Evolutionary conservation across 2,888 invertebrate genomes (phyloP), one percentile per base, ranked within the genome.

Genomic region (Meiosimyza platycephala): DNA sequence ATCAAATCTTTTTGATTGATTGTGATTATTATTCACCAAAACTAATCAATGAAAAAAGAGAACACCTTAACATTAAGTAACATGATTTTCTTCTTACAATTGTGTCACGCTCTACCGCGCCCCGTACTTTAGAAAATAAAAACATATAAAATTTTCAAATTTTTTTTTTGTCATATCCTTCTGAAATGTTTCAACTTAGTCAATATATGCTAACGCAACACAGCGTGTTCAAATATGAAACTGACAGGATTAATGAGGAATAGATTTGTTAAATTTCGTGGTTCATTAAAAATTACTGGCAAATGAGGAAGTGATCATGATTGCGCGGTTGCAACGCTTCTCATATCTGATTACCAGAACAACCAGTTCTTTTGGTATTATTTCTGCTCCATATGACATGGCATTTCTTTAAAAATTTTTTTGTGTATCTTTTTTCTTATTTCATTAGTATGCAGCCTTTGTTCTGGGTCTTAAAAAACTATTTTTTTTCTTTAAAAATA

Each of bases 211-310:
- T 68, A 59, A 68, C 68, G 51, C 59, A 22, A 13, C 54, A 55
- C 40, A 63, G 48, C 16, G 15, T 40, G 55, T 22, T 40, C 71
- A 48, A 57, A 6, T 7, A 2, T 9, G 1, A 2, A 81, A 81
- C 80, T 82, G 83, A 79, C 74, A 75, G 81, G 76, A 81, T 81
- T 83, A 81, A 82, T 82, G 82, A 79, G 79, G 71, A 79, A 78
- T 77, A 78, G 79, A 81, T 81, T 81, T 83, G 81, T 83, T 83
- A 78, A 80, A 79, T 81, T 83, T 81, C 78, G 80, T 81, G 82
- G 79, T 79, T 79, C 81, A 80, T 81, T 80, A 78, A 75, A 48
- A 28, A 33, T 51, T 52, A 16, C 52, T 33, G 11, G 40, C n/a
- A 33, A 48, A 18, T 57, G 47, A 7, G 40, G 15, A 12, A 40